Evolutionary conservation across 2,113 vertebrate genomes (phyloP).

Genomic region (Galeopterus variegatus): DNA sequence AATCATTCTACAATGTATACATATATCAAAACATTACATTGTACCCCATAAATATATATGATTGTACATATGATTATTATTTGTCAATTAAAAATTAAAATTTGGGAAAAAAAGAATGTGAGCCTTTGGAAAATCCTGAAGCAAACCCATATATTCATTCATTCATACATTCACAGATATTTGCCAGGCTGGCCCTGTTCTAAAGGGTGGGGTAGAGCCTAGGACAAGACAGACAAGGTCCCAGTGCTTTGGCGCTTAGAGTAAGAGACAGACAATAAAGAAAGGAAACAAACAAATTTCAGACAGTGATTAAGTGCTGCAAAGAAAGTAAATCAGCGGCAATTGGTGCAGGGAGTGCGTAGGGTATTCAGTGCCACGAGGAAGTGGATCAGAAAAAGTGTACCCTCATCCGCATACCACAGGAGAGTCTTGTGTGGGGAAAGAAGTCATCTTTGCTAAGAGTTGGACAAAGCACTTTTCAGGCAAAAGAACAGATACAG

Average conservation of each 20-base stretch:
- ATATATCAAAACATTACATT: not conserved
- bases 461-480: not conserved
- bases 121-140: slow-evolving; percentile 36
- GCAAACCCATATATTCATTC: slow-evolving; percentile 28
- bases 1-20: not conserved
- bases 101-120: not conserved
- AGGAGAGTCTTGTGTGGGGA: not conserved
- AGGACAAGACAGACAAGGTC: slow-evolving; percentile 13
- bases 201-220: slow-evolving; percentile 3
- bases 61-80: not conserved
- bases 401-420: not conserved
- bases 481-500: slow-evolving; percentile 16
- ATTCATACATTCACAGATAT: slow-evolving; percentile 34
- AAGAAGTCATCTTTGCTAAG: slow-evolving; percentile 1
- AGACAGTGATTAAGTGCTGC: not conserved
- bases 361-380: not conserved
- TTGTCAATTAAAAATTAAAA: slow-evolving; percentile 11
- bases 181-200: not conserved
- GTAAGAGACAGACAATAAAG: not conserved
- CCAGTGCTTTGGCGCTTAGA: not conserved
- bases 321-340: slow-evolving; percentile 21
- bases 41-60: not conserved
- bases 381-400: not conserved
- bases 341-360: not conserved
- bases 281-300: slow-evolving; percentile 47